Conservation (phyloP, 2,888 invertebrate genomes). For the Subacronicta megacephala region DNA sequence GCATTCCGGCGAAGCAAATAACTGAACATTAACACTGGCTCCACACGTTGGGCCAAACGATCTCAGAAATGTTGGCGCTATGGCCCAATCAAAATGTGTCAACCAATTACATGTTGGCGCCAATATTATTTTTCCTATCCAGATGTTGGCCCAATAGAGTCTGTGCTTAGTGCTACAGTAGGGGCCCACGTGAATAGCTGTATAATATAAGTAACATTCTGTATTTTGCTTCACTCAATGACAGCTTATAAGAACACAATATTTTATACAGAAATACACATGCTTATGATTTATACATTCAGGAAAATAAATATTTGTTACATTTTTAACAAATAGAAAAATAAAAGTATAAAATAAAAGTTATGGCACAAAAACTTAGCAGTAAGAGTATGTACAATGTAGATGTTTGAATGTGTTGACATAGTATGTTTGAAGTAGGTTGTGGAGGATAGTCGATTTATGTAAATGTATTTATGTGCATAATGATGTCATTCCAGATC, state of each 20-base stretch:
- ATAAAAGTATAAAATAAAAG: too few species aligned
- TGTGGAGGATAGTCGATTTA: slow-evolving; percentile 44
- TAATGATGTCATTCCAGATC: slow-evolving; percentile 47
- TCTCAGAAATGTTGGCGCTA: too few species aligned
- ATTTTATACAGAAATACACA: slow-evolving; percentile 20
- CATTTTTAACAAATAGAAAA: too few species aligned
- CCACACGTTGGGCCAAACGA: too few species aligned
- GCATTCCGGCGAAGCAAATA: background rate
- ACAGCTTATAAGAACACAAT: background rate
- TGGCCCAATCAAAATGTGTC: too few species aligned
- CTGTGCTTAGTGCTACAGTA: too few species aligned
- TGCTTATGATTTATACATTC: slow-evolving; percentile 40
- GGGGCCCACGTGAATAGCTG: too few species aligned
- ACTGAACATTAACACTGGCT: too few species aligned
- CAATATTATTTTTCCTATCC: too few species aligned
- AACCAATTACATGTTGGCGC: too few species aligned
- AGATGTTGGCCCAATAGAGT: too few species aligned
- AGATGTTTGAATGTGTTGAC: slow-evolving; percentile 39
- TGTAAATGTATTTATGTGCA: slow-evolving; percentile 45
- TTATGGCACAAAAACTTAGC: slow-evolving; percentile 46
- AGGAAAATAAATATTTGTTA: slow-evolving; percentile 14
- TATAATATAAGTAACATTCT: too few species aligned
- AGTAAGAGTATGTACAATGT: slow-evolving; percentile 48
- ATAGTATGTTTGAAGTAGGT: slow-evolving; percentile 42
- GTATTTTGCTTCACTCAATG: background rate